Evolutionary conservation across 2,113 vertebrate genomes (phyloP).

Genomic region (Vanacampus margaritifer): DNA sequence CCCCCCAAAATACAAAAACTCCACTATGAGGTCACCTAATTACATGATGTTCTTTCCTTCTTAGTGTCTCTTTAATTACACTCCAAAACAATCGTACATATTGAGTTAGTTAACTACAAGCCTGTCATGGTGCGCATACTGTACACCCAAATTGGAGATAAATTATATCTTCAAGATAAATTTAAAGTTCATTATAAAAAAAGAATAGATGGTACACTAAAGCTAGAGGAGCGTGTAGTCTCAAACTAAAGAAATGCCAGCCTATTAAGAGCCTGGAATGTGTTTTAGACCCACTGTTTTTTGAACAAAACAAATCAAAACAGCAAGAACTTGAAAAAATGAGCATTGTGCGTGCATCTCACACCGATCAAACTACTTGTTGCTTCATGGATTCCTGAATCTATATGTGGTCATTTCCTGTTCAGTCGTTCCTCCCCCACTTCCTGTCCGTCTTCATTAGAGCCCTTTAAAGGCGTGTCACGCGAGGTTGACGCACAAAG

Average conservation of each 20-base stretch:
- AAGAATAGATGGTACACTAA: slow-evolving; percentile 29
- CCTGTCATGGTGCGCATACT: slow-evolving; percentile 76
- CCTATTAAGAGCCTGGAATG: background rate
- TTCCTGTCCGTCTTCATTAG: slow-evolving; percentile 84
- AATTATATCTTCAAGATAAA: slow-evolving; percentile 70
- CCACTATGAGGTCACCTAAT: slow-evolving; percentile 89
- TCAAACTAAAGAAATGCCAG: slow-evolving; percentile 19
- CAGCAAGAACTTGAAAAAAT: background rate
- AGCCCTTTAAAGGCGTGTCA: slow-evolving; percentile 73
- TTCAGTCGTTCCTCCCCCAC: slow-evolving; percentile 70
- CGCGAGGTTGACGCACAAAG: slow-evolving; percentile 73
- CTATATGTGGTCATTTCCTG: slow-evolving; percentile 77
- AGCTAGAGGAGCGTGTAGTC: slow-evolving; percentile 29
- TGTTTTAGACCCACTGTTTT: background rate
- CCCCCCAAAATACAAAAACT: slow-evolving; percentile 23
- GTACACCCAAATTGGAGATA: slow-evolving; percentile 80
- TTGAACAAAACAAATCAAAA: background rate
- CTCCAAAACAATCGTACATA: slow-evolving; percentile 82
- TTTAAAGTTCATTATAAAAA: slow-evolving; percentile 36
- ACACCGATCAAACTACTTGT: slow-evolving; percentile 60
- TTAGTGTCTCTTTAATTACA: slow-evolving; percentile 86
- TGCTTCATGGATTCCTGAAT: slow-evolving; percentile 74
- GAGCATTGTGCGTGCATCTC: slow-evolving; percentile 1
- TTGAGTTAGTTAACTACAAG: slow-evolving; percentile 86
- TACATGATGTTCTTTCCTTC: slow-evolving; percentile 86